Percentiles rank a stretch among this genome's conserved stretches.
Conservation (phyloP, 2,797 vertebrate species). For the Enteromius trimaculatus region DNA sequence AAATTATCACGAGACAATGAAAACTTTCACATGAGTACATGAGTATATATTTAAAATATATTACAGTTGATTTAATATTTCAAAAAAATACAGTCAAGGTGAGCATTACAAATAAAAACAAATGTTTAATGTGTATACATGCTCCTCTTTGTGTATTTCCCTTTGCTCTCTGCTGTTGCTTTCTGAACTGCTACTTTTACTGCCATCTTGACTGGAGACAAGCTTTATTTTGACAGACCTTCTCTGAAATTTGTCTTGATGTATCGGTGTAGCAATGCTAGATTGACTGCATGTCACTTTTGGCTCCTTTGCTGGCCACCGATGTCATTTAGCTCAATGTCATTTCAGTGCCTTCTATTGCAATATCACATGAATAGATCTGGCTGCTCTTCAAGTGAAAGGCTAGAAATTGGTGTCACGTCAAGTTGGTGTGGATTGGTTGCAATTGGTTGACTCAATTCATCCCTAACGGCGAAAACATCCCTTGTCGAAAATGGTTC, state of each 20-base stretch:
- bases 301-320: conserved; percentile 65
- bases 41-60: not conserved
- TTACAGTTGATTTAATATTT: not conserved
- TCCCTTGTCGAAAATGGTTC: conserved; percentile 59
- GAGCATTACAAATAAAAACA: not conserved
- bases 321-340: conserved; percentile 53
- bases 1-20: not conserved
- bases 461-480: conserved; percentile 47
- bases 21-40: not conserved
- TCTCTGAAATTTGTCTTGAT: conserved; percentile 50
- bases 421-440: conserved; percentile 33
- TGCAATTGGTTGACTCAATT: conserved; percentile 49
- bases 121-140: not conserved
- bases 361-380: conserved; percentile 58
- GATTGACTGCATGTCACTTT: conserved; percentile 62
- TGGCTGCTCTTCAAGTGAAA: conserved; percentile 57
- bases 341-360: conserved; percentile 38
- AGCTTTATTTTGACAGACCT: conserved; percentile 51
- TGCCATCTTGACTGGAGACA: conserved; percentile 19
- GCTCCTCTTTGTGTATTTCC: not conserved
- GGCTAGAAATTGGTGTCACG: conserved; percentile 56
- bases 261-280: conserved; percentile 57
- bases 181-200: conserved; percentile 39
- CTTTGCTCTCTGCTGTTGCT: not conserved
- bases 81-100: not conserved